These are phyloP conservation scores for Rhinolophus sinicus DNA, from an alignment of 2,113 vertebrate species.

Conservation along the genomic window DNA sequence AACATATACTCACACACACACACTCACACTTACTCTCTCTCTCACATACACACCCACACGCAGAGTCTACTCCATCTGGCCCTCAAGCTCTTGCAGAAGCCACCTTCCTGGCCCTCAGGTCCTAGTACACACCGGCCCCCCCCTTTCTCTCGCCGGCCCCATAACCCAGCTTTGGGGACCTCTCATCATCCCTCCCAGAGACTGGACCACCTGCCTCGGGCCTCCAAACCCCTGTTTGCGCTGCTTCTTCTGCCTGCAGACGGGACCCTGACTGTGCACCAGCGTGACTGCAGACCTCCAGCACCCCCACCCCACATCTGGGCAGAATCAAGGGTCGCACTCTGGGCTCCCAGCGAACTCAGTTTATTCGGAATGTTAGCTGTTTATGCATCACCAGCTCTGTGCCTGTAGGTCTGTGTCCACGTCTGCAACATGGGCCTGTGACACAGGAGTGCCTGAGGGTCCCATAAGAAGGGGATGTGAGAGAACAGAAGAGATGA, in stretches of 20 bases:
- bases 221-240: not conserved
- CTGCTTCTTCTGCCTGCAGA: not conserved
- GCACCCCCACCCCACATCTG: not conserved
- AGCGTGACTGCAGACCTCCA: no score
- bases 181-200: not conserved
- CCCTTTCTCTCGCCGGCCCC: not conserved
- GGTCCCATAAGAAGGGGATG: not conserved
- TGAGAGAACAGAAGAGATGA: not conserved
- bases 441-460: not conserved
- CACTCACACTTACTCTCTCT: not conserved
- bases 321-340: not conserved
- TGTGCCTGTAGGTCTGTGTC: not conserved
- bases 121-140: not conserved
- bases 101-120: not conserved
- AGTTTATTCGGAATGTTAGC: not conserved
- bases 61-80: not conserved
- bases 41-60: no score
- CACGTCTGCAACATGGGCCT: not conserved
- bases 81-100: not conserved
- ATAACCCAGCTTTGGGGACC: not conserved
- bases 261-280: no score
- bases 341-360: not conserved
- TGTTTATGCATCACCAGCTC: not conserved
- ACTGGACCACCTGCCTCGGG: fast-evolving
- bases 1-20: not conserved